phyloP scores from a whole-genome alignment of 2,113 vertebrate species.

The Terrapene triunguis region DNA sequence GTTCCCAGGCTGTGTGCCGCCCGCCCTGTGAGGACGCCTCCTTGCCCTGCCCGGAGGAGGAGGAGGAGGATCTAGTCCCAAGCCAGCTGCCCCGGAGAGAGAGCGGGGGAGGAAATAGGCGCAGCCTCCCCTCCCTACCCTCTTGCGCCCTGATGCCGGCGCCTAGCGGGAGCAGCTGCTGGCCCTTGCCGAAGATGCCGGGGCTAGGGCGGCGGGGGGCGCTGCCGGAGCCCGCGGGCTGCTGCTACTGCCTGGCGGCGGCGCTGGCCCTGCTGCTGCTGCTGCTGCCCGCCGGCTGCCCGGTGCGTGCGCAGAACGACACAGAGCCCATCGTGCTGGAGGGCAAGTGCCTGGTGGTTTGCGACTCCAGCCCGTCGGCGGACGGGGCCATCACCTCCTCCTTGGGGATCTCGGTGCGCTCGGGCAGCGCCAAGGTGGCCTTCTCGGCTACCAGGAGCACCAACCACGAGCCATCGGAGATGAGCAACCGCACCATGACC shows the following conservation, averaged over 20 bases:
- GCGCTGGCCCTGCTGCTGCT: slow-evolving; percentile 86
- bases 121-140: neutral
- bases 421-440: slow-evolving; percentile 96
- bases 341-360: slow-evolving; percentile 97
- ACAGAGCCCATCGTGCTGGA: slow-evolving; percentile 98
- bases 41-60: slow-evolving; percentile 21
- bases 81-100: slow-evolving; percentile 47
- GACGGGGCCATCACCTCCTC: slow-evolving; percentile 97
- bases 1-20: slow-evolving; percentile 67
- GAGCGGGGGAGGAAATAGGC: neutral
- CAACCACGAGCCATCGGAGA: slow-evolving; percentile 97
- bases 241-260: slow-evolving; percentile 79
- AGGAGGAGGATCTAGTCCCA: neutral
- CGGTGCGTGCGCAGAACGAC: slow-evolving; percentile 91
- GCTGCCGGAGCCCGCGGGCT: slow-evolving; percentile 48
- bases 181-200: slow-evolving; percentile 60
- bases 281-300: slow-evolving; percentile 79
- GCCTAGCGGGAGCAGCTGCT: neutral
- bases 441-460: slow-evolving; percentile 96
- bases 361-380: slow-evolving; percentile 97
- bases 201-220: slow-evolving; percentile 62
- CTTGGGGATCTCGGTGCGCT: slow-evolving; percentile 96
- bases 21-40: slow-evolving; percentile 61
- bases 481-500: slow-evolving; percentile 99
- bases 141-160: slow-evolving; percentile 6